These are phyloP conservation scores for Lanius ludovicianus DNA, from an alignment of 2,113 vertebrate genomes.

Conservation along the genomic window DNA sequence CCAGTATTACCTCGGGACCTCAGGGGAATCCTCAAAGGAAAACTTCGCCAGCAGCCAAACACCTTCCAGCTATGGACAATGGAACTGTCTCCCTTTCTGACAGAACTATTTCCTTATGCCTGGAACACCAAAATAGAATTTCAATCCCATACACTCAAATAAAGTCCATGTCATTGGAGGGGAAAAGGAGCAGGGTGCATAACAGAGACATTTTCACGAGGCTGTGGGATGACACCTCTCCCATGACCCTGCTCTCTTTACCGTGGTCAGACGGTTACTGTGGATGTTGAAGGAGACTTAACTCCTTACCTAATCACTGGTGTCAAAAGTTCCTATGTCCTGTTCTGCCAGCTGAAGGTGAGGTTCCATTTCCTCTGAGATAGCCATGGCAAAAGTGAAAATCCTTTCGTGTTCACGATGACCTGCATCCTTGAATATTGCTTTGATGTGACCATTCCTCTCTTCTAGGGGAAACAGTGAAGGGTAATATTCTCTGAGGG, in stretches of 20 bases:
- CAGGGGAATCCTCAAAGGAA: neutral
- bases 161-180: rapidly evolving
- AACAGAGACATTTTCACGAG: neutral
- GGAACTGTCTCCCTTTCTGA: neutral
- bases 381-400: neutral
- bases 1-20: neutral
- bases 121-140: neutral
- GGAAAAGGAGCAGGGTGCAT: neutral
- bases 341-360: neutral
- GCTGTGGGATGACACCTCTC: neutral
- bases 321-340: neutral
- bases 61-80: neutral
- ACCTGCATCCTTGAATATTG: neutral
- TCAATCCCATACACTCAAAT: neutral
- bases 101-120: neutral
- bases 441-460: neutral
- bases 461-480: neutral
- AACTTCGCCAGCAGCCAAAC: neutral
- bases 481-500: neutral
- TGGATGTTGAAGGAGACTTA: neutral
- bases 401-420: neutral
- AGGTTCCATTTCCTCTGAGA: neutral
- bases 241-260: neutral
- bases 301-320: neutral
- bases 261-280: neutral